Evolutionary conservation across 1,140 invertebrate genomes (phyloP).

Genomic region (Oryctes rhinoceros): DNA sequence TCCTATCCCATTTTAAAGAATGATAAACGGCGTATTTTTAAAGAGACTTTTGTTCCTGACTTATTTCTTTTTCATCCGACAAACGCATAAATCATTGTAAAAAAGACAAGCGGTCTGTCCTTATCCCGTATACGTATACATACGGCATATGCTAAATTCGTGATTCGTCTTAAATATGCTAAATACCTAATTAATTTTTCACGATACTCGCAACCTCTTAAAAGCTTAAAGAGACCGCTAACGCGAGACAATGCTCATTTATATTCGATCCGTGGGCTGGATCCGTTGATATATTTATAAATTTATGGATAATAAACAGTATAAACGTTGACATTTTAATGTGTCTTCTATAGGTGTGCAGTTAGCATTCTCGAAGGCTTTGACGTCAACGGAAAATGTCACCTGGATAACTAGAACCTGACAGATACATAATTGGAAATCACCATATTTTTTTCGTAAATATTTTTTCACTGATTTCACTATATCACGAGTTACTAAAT

Average conservation of each 20-base stretch:
- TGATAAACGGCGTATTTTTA: not conserved
- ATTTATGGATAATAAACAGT: not conserved
- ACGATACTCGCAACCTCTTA: not conserved
- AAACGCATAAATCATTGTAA: constrained; percentile 9
- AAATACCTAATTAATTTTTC: constrained; percentile 15
- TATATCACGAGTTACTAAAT: constrained; percentile 3
- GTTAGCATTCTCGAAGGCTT: constrained; percentile 13
- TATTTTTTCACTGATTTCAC: constrained; percentile 9
- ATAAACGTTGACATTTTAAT: constrained; percentile 16
- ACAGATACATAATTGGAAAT: not conserved
- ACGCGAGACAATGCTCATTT: constrained; percentile 2
- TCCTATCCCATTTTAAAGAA: not conserved
- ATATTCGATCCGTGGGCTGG: constrained; percentile 7
- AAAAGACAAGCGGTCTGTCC: constrained; percentile 9
- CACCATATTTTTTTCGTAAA: not conserved
- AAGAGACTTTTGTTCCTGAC: not conserved
- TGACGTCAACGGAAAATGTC: constrained; percentile 6
- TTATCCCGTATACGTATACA: not conserved
- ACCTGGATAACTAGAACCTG: not conserved
- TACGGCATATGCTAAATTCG: not conserved
- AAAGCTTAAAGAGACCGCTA: constrained; percentile 13
- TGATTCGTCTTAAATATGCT: constrained; percentile 15
- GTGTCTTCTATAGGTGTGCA: not conserved
- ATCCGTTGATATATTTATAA: constrained; percentile 10
- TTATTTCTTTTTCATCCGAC: constrained; percentile 1